Conservation (phyloP, 2,888 invertebrate genomes). For the Brachyptera putata region DNA sequence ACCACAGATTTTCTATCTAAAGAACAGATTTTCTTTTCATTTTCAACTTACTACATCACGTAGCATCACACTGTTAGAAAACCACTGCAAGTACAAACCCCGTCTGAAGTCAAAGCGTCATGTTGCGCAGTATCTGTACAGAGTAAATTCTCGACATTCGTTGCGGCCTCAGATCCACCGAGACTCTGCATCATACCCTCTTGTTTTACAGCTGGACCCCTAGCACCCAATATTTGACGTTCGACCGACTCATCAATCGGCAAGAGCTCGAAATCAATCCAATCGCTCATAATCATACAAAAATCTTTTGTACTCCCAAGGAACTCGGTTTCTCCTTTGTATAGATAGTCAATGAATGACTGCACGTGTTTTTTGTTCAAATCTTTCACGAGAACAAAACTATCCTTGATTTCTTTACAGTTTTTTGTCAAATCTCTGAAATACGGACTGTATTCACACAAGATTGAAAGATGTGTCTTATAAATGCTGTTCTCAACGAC, state of each 20-base stretch:
- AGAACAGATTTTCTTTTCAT: too few relatives aligned
- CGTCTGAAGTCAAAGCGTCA: too few relatives aligned
- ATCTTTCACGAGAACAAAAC: conserved; percentile 23
- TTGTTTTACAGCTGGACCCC: too few relatives aligned
- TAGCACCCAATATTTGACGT: conserved; percentile 2
- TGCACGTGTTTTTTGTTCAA: conserved; percentile 13
- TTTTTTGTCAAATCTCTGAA: conserved; percentile 25
- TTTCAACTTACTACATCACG: too few relatives aligned
- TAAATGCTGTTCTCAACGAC: conserved; percentile 21
- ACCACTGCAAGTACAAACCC: too few relatives aligned
- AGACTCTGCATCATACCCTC: too few relatives aligned
- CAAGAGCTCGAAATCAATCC: conserved; percentile 30
- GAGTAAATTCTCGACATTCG: too few relatives aligned
- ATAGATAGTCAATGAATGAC: conserved; percentile 29
- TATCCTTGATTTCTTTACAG: conserved; percentile 23
- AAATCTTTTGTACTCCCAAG: conserved; percentile 26
- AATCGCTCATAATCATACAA: conserved; percentile 25
- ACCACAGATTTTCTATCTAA: too few relatives aligned
- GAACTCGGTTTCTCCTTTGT: conserved; percentile 29
- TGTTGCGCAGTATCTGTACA: too few relatives aligned
- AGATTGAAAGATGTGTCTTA: conserved; percentile 26
- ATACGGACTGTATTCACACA: conserved; percentile 28
- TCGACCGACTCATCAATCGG: conserved; percentile 18
- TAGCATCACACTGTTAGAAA: too few relatives aligned
- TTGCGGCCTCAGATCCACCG: too few relatives aligned